Evolutionary conservation across 2,888 invertebrate species (phyloP), one percentile per base, ranked within the genome.

Genomic region (Baccha elongata): DNA sequence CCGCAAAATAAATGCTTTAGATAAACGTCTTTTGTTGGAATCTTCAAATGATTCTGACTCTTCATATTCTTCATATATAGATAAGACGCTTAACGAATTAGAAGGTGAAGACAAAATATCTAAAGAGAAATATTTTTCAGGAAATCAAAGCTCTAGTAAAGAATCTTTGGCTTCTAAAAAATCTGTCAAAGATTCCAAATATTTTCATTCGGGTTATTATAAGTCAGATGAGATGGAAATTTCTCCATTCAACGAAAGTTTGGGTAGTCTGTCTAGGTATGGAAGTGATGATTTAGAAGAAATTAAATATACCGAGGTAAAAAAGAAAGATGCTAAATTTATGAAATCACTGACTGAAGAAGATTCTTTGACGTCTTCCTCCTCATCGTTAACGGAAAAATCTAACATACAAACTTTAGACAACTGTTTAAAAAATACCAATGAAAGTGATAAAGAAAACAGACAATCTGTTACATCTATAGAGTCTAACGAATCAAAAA

Each of bases 371-470:
- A 17, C 10, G 4, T 29, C 42, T 11, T 23, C 37, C 23, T 44
- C 58, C 2, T 58, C 26, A 0, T 60, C 44, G 1, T 42, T 29
- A 19, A 17, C 37, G 8, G 79, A 68, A 13, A 26, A 67, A 29
- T 42, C 4, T 21, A 32, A 13, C 11, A 15, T n/a, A 0, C 42
- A 75, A 26, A 29, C 26, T n/a, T 37, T 60, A 15, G 53, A 46
- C 3, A 75, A 65, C 26, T 26, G n/a, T 23, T 8, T 52, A n/a
- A 75, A 53, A 13, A 21, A 23, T 10, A 67, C 52, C 13, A 71
- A 81, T 10, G 81, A 81, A 50, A 86, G 86, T 37, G 88, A 87
- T 29, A 88, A 87, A 42, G 88, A 87, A 19, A 86, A 86, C 60
- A 72, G 68, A 23, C 69, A 69, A 11, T 29, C 62, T 7, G 58